Evolutionary conservation across 2,888 invertebrate genomes (phyloP), one percentile per base, ranked within the genome.

Genomic region (Troides helena): DNA sequence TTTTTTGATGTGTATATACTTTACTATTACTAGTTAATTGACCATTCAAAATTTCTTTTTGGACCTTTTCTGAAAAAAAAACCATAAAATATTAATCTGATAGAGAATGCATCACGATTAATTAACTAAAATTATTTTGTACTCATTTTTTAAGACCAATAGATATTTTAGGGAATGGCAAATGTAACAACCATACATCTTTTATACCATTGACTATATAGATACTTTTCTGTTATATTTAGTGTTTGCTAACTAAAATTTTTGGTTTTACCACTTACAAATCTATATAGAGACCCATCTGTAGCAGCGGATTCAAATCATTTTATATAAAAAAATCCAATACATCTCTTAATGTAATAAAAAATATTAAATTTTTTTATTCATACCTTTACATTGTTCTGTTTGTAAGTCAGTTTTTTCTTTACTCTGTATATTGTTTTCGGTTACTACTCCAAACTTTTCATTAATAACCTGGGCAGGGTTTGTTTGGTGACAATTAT

Each of bases 401-500:
- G 25, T 30, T 57, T 62, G 46, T 46, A 46, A 18, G 21, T 57
- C 53, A 14, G 57, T n/a, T 46, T 56, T 53, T 39, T 43, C 53
- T 25, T 18, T 62, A 57, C 18, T 30, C 6, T 59, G 23, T 12
- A 58, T 62, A 60, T 18, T 18, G 36, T 63, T 50, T 46, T 39
- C 43, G 23, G 25, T 25, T 39, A 25, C 25, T 62, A 50, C n/a
- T 17, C 63, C 62, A 39, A 30, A 43, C 17, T 65, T 62, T 43
- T n/a, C 36, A 3, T 17, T 71, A 66, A 62, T 66, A 30, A 64
- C 65, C 62, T 58, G 36, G 65, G 62, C 63, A 62, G 67, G 63
- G 67, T 72, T 76, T 74, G 69, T 75, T 73, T 62, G 58, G 23
- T 81, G 77, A 75, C 91, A 91, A 75, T 83, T 80, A 71, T 85